A percentile compares a stretch with the other conserved stretches of the same genome.
phyloP scores from a whole-genome alignment of 1,140 invertebrate genomes.

The Zaprionus davidi region DNA sequence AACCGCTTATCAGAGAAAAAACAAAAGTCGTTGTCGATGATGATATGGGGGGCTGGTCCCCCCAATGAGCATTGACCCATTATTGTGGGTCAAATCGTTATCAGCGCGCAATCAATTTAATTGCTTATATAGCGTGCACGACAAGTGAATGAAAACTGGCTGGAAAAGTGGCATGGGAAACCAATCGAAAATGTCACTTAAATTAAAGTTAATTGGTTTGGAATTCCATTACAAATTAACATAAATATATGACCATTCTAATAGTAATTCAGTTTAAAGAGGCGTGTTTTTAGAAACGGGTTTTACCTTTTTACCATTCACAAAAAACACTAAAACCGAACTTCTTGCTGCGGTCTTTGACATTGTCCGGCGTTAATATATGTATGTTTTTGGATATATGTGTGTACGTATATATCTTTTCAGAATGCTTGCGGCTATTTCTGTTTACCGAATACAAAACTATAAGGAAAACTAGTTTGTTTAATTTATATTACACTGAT shows the following conservation, averaged over 20 bases:
- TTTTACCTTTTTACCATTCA: slow-evolving; percentile 85
- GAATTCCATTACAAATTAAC: background rate
- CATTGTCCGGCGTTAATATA: slow-evolving; percentile 39
- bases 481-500: background rate
- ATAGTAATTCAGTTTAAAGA: background rate
- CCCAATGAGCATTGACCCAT: slow-evolving; percentile 43
- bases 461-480: slow-evolving; percentile 32
- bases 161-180: slow-evolving; percentile 17
- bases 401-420: slow-evolving; percentile 34
- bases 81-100: slow-evolving; percentile 64
- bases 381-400: background rate
- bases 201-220: background rate
- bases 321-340: slow-evolving; percentile 85
- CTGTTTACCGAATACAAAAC: slow-evolving; percentile 18
- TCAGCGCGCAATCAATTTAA: slow-evolving; percentile 51
- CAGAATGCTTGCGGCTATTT: slow-evolving; percentile 3
- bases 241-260: background rate
- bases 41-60: slow-evolving; percentile 17
- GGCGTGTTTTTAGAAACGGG: background rate
- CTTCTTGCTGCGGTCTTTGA: slow-evolving; percentile 32
- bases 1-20: slow-evolving; percentile 9
- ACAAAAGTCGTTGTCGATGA: slow-evolving; percentile 4
- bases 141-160: slow-evolving; percentile 42
- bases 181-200: background rate
- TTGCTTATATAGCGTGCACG: slow-evolving; percentile 11